Conservation (phyloP, 1,140 invertebrate genomes). For the Dendroctonus ponderosae region DNA sequence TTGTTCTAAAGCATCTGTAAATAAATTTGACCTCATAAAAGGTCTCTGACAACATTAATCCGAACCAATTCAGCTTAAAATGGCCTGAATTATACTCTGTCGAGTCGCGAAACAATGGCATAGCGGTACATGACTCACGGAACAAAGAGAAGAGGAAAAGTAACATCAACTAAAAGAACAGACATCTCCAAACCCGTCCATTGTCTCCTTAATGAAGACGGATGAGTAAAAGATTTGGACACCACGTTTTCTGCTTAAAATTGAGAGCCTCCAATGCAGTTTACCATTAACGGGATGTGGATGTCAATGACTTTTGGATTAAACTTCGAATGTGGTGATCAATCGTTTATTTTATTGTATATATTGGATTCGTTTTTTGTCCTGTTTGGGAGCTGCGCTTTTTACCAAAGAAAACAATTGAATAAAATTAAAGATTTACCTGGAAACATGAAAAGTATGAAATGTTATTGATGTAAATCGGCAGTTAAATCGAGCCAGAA, state of each 20-base stretch:
- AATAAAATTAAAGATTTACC: too few relatives aligned
- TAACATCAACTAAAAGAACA: constrained; percentile 42
- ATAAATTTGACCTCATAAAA: constrained; percentile 4
- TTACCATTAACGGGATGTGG: neutral
- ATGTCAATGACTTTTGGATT: too few relatives aligned
- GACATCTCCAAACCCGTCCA: constrained; percentile 44
- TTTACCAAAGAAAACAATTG: too few relatives aligned
- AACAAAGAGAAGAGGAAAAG: constrained; percentile 41
- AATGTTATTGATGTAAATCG: too few relatives aligned
- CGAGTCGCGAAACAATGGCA: constrained; percentile 41
- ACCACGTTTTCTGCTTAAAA: constrained; percentile 34
- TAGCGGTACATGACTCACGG: constrained; percentile 36
- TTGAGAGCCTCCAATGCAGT: constrained; percentile 8
- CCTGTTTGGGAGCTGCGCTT: too few relatives aligned
- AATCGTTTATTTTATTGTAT: too few relatives aligned
- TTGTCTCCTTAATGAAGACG: constrained; percentile 49
- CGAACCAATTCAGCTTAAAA: constrained; percentile 32
- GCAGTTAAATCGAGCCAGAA: too few relatives aligned
- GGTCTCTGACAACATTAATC: constrained; percentile 16
- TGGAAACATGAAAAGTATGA: too few relatives aligned
- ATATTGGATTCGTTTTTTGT: too few relatives aligned
- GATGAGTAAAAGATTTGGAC: constrained; percentile 46
- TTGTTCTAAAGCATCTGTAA: too few relatives aligned
- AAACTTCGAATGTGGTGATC: too few relatives aligned
- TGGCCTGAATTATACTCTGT: constrained; percentile 41